Conservation (phyloP, 2,113 vertebrate species). For the Vulpes ferrilata region DNA sequence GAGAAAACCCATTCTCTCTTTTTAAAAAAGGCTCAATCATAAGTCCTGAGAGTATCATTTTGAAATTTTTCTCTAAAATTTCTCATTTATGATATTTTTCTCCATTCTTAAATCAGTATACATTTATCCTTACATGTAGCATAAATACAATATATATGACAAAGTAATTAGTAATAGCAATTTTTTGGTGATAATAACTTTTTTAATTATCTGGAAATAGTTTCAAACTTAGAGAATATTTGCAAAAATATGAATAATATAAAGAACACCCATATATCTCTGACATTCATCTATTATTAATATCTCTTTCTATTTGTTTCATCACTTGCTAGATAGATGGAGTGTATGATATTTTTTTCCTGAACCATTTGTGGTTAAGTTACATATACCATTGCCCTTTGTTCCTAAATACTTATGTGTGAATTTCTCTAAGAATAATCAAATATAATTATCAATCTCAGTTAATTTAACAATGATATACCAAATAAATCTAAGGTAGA, state of each 20-base stretch:
- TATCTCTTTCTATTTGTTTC: background rate
- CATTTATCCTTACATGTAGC: background rate
- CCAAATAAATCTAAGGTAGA: background rate
- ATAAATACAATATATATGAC: background rate
- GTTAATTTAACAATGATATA: background rate
- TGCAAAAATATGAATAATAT: background rate
- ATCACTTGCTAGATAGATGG: background rate
- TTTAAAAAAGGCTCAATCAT: background rate
- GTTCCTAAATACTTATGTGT: background rate
- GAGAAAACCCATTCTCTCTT: background rate
- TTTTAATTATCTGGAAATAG: background rate
- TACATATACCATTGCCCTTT: background rate
- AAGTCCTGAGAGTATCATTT: background rate
- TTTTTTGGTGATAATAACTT: background rate
- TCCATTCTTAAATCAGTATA: background rate
- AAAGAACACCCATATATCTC: background rate
- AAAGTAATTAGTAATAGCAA: background rate
- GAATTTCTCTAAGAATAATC: slow-evolving; percentile 19
- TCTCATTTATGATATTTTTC: background rate
- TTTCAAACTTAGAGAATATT: background rate
- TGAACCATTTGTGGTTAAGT: background rate
- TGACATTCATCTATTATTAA: background rate
- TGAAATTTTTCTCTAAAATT: background rate
- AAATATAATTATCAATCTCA: background rate
- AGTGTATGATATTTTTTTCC: background rate